phyloP scores from a whole-genome alignment of 2,113 vertebrate species.

The Anoplopoma fimbria region DNA sequence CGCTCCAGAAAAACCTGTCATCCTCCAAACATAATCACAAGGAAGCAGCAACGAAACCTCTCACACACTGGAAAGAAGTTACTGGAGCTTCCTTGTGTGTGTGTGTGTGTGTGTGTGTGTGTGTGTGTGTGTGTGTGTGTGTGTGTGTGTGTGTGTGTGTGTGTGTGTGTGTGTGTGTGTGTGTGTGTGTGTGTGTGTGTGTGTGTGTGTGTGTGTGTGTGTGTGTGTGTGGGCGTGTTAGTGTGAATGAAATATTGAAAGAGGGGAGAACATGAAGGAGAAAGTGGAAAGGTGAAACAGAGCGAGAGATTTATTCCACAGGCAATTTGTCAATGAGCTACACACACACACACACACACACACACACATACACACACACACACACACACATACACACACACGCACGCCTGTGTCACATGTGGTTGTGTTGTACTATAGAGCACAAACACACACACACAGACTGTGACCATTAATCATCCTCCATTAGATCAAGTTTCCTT shows the following conservation, averaged over 20 bases:
- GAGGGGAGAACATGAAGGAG: slow-evolving; percentile 4
- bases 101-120: neutral
- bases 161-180: slow-evolving; percentile 26
- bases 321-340: slow-evolving; percentile 42
- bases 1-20: neutral
- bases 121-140: slow-evolving; percentile 15
- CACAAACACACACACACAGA: slow-evolving; percentile 41
- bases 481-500: slow-evolving; percentile 45
- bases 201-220: slow-evolving; percentile 14
- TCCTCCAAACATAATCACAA: slow-evolving; percentile 3
- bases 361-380: neutral
- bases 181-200: neutral
- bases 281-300: slow-evolving; percentile 20
- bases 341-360: no score
- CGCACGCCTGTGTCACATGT: slow-evolving; percentile 31
- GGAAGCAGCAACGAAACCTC: neutral
- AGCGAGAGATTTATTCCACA: slow-evolving; percentile 53
- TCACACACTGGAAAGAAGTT: neutral
- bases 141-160: neutral
- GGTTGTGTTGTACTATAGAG: slow-evolving; percentile 15
- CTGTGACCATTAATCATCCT: slow-evolving; percentile 49
- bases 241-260: neutral
- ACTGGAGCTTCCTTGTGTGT: slow-evolving; percentile 9
- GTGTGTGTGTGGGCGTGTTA: slow-evolving; percentile 3
- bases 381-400: neutral